Evolutionary conservation across 1,140 invertebrate genomes (phyloP).

Genomic region (Eulimnadia texana): DNA sequence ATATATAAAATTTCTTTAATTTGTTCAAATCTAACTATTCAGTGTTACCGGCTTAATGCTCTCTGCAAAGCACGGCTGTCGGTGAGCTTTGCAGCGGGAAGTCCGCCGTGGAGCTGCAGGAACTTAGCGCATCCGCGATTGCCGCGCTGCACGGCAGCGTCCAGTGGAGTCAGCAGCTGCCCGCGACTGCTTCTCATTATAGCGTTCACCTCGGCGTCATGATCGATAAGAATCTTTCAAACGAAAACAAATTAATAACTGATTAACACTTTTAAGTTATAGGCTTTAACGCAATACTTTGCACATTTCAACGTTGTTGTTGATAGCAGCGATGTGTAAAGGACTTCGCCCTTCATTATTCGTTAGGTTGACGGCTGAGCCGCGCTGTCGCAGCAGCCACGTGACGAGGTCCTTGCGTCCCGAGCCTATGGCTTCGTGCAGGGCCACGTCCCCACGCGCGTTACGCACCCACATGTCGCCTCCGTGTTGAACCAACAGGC

Average conservation of each 20-base stretch:
- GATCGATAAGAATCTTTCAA: slow-evolving; percentile 53
- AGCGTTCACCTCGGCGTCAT: slow-evolving; percentile 63
- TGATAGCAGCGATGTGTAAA: slow-evolving; percentile 83
- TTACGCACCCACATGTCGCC: slow-evolving; percentile 87
- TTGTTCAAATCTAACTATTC: neutral
- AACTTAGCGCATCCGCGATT: slow-evolving; percentile 82
- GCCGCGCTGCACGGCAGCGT: slow-evolving; percentile 71
- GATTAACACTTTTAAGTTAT: no score
- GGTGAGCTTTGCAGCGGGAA: slow-evolving; percentile 52
- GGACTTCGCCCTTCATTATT: slow-evolving; percentile 86
- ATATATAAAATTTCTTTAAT: slow-evolving; percentile 3
- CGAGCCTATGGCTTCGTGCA: slow-evolving; percentile 88
- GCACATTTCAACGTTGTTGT: slow-evolving; percentile 77
- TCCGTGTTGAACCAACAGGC: slow-evolving; percentile 57
- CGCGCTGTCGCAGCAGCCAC: slow-evolving; percentile 65
- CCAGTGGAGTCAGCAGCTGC: slow-evolving; percentile 68
- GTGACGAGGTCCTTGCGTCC: slow-evolving; percentile 70
- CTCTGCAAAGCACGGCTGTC: slow-evolving; percentile 21
- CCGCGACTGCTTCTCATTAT: slow-evolving; percentile 68
- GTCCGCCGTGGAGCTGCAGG: slow-evolving; percentile 74
- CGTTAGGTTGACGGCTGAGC: slow-evolving; percentile 33
- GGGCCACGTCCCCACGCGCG: slow-evolving; percentile 71
- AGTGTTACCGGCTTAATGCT: slow-evolving; percentile 12
- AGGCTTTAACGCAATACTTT: neutral
- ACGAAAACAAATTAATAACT: slow-evolving; percentile 1